These are phyloP conservation scores for Allygus modestus DNA, from an alignment of 2,888 invertebrate species.

Conservation along the genomic window DNA sequence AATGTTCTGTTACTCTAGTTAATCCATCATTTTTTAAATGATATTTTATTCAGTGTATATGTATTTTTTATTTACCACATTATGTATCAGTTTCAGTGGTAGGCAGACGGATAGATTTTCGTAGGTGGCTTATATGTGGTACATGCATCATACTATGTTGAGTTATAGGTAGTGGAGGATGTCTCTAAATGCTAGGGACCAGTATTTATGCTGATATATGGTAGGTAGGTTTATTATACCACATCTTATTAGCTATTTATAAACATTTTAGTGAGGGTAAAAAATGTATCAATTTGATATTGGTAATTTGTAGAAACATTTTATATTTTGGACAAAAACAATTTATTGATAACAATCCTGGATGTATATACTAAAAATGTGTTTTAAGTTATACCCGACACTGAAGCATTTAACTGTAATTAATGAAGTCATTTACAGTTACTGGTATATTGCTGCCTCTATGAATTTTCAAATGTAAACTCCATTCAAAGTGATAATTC, in stretches of 20 bases:
- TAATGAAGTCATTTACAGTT: too few relatives aligned
- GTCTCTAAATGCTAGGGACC: constrained; percentile 29
- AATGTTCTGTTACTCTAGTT: neutral
- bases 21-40: neutral
- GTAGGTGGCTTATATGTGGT: neutral
- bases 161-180: constrained; percentile 21
- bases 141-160: neutral
- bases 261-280: neutral
- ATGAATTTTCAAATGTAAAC: too few relatives aligned
- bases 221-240: constrained; percentile 25
- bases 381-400: too few relatives aligned
- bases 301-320: too few relatives aligned
- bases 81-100: constrained; percentile 6
- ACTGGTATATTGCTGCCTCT: too few relatives aligned
- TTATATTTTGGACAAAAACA: too few relatives aligned
- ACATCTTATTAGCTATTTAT: constrained; percentile 16
- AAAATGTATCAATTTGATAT: too few relatives aligned
- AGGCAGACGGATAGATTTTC: constrained; percentile 1
- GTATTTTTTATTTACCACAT: neutral
- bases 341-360: too few relatives aligned
- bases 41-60: neutral
- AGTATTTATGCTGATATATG: constrained; percentile 19
- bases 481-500: too few relatives aligned
- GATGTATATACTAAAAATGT: too few relatives aligned
- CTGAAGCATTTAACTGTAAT: too few relatives aligned